Base-by-base conservation (phyloP, 2,888 invertebrate genomes). In the Mythimna lalbum region DNA sequence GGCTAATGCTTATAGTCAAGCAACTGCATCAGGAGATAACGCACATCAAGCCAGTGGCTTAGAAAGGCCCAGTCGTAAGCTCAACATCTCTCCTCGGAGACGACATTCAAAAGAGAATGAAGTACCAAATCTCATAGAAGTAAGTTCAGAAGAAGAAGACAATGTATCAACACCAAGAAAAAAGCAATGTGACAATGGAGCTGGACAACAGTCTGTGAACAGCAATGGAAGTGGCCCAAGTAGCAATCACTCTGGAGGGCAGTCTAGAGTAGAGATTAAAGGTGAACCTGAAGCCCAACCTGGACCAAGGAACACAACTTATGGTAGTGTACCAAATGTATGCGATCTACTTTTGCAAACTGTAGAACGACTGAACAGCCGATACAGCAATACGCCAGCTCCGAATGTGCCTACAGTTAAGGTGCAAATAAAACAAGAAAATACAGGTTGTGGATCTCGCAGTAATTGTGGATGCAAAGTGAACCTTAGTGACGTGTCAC, bases 121-220 rank as follows among this genome's bases (percentile, higher is more conserved):
- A 78, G 76, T 89, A 82, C 80, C 91, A 62, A 93, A 92, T 89
- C 88, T 92, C 67, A 96, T 96, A 85, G 96, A 95, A 89, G 92
- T 96, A 3, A 96, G 96, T 85, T 96, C 96, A 60, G 96, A 96
- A 80, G 96, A 96, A 66, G 96, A 96, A 83, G 96, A 96, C 50
- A 91, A 93, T 87, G 83, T 84, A 31, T 80, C 89, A 39, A 78
- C 81, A 36, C 92, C 92, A n/a, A 90, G 90, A 77, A 94, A 92
- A 76, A 91, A 90, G 68, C 91, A 87, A 70, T 88, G 89, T 86
- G 91, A 92, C 39, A 91, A 82, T 84, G 89, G 86, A 62, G 80
- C 84, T 33, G 80, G 78, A 6, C 67, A 78, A 53, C 68, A 71
- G 56, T 9, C 56, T 43, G 39, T 49, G 7, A 69, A 60, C 72